Evolutionary conservation across 2,797 vertebrate species (phyloP).

Genomic region (Acrossocheilus wenchowensis): DNA sequence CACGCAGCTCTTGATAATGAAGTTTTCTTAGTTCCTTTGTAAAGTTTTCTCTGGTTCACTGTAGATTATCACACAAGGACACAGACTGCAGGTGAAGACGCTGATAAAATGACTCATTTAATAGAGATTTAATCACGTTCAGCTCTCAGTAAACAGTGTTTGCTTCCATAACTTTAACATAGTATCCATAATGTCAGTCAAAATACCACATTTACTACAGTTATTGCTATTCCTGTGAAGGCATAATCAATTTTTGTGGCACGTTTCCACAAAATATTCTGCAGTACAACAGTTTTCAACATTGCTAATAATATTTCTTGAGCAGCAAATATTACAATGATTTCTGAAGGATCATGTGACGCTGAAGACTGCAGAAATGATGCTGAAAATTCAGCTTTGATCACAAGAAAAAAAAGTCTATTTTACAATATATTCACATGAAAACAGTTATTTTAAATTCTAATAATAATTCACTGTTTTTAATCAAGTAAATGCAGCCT

Average conservation of each 20-base stretch:
- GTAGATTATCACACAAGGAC: slow-evolving; percentile 7
- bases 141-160: background rate
- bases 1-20: slow-evolving; percentile 12
- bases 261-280: background rate
- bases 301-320: background rate
- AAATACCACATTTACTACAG: background rate
- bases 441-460: background rate
- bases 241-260: background rate
- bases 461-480: background rate
- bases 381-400: too few relatives aligned
- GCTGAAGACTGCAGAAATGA: background rate
- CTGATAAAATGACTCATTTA: slow-evolving; percentile 8
- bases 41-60: background rate
- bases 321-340: background rate
- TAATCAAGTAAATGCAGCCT: background rate
- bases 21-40: background rate
- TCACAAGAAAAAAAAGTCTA: too few relatives aligned
- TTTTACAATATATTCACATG: background rate
- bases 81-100: background rate
- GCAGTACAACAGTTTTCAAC: background rate
- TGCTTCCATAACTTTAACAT: background rate
- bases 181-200: background rate
- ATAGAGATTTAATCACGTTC: slow-evolving; percentile 12
- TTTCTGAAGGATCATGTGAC: background rate
- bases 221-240: background rate